Base-by-base conservation (phyloP, 1,140 invertebrate genomes). In the Zaprionus ornatus region DNA sequence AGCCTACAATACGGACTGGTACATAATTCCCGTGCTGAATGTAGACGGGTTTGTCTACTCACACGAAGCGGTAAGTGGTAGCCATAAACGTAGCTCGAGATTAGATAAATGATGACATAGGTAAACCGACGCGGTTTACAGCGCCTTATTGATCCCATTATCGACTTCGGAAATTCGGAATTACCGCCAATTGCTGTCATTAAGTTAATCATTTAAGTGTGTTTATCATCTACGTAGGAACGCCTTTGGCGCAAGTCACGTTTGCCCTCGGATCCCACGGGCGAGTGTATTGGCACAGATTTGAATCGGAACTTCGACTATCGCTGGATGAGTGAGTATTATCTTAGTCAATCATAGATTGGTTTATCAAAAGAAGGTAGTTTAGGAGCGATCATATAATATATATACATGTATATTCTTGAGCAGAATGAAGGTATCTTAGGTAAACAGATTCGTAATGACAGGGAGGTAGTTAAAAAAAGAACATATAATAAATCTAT, bases 41-140 rank as follows among this genome's bases (percentile, higher is more conserved):
- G 95, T 95, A 27, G 96, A 96, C 92, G 96, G 95, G 2, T 96
- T 96, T 76, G 93, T 94, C 27, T 96, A 94, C 91, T 94, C 94
- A 3, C 94, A 94, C 67, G 92, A 91, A 3, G 79, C 12, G 65
- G 91, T 92, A 42, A 25, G 94, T 19, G 21, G 52, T 10, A 4
- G 42, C 6, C 13, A 57, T 65, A 65, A 72, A 64, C 6, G 27
- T 42, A 1, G 21, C 37, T 9, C 4, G 19, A 48, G 65, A 79
- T 72, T 56, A 83, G 71, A 72, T 79, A 60, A 37, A 72, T 76
- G 35, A 48, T 13, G 21, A 52, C 54, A 19, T 17, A 27, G 4
- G 35, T 4, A 1, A 21, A 29, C 62, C 54, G 56, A 55, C 55
- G 25, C 40, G 17, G 21, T 62, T 74, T 56, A 74, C 65, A 27